Evolutionary conservation across 2,113 vertebrate species (phyloP), one percentile per base, ranked within the genome.

Genomic region (Calonectris borealis): DNA sequence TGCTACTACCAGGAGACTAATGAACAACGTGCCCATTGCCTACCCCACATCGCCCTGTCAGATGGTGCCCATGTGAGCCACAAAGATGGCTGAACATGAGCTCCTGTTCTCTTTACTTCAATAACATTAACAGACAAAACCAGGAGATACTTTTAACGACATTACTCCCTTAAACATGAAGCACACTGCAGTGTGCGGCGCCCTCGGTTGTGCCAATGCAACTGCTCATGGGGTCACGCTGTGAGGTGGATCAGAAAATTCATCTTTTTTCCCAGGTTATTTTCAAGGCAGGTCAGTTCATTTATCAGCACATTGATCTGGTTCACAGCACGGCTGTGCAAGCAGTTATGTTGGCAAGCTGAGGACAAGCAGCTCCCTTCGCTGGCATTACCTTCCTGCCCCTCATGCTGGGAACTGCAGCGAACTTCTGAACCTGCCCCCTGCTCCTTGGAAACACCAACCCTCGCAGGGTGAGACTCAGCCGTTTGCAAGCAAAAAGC

Each of bases 101-200:
- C 11, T 66, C 49, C 54, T 36, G 44, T 16, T 75, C 60, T 1
- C 19, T 64, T 84, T 24, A 36, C 64, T 55, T 69, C 72, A 78
- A 2, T n/a, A 90, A 58, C 7, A 10, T 44, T 8, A 70, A 42
- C 52, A 88, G 44, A 20, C 51, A 66, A 75, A 78, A 22, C 11
- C 42, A 90, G 68, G 10, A 83, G 46, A 42, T 6, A 38, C 3
- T 78, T 86, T n/a, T 25, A 77, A 52, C 42, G 19, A 38, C 8
- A 4, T 15, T 84, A 69, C 20, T 68, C 27, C 46, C 42, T 81
- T 20, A 72, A 24, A 83, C 0, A 0, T 0, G 12, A 29, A 83
- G 46, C 62, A 58, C 31, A 1, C 17, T 22, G n/a, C 25, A 61
- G 57, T 0, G 27, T 34, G 57, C 0, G 0, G 32, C 18, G 52